Conservation (phyloP, 2,113 vertebrate genomes). For the Nerophis lumbriciformis region DNA sequence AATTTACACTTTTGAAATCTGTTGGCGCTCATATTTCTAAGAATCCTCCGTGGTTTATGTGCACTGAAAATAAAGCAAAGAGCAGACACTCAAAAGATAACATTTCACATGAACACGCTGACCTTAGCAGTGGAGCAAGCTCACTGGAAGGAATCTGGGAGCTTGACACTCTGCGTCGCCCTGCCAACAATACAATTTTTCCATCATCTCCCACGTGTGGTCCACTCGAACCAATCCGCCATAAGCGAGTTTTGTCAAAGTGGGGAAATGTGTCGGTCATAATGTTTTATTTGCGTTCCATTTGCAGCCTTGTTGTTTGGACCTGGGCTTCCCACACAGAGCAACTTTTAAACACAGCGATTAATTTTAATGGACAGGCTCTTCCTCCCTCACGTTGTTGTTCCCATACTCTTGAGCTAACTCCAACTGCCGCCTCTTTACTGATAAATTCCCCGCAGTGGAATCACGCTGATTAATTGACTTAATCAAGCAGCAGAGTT, state of each 20-base stretch:
- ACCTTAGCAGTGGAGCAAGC: not conserved
- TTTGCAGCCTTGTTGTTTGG: conserved; percentile 28
- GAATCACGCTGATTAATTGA: conserved; percentile 25
- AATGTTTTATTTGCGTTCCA: not conserved
- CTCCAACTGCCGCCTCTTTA: conserved; percentile 10
- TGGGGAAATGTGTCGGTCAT: conserved; percentile 13
- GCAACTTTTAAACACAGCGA: conserved; percentile 27
- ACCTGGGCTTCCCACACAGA: conserved; percentile 32
- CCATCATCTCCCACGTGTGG: not conserved
- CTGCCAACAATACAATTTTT: not conserved
- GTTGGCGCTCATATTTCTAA: not conserved
- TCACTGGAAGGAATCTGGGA: conserved; percentile 37
- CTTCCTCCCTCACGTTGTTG: conserved; percentile 16
- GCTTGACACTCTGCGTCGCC: conserved; percentile 18
- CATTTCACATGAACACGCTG: no score
- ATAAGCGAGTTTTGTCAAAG: conserved; percentile 4
- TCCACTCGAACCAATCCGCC: conserved; percentile 3
- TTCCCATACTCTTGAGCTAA: conserved; percentile 32
- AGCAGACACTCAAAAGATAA: no score
- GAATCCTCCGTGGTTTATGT: not conserved
- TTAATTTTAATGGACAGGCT: conserved; percentile 51
- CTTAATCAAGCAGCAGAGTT: conserved; percentile 28
- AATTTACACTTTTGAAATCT: not conserved
- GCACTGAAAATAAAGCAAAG: no score
- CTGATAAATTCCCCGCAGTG: conserved; percentile 7